Conservation (phyloP, 2,888 invertebrate genomes). For the Cylloceria caligata region DNA sequence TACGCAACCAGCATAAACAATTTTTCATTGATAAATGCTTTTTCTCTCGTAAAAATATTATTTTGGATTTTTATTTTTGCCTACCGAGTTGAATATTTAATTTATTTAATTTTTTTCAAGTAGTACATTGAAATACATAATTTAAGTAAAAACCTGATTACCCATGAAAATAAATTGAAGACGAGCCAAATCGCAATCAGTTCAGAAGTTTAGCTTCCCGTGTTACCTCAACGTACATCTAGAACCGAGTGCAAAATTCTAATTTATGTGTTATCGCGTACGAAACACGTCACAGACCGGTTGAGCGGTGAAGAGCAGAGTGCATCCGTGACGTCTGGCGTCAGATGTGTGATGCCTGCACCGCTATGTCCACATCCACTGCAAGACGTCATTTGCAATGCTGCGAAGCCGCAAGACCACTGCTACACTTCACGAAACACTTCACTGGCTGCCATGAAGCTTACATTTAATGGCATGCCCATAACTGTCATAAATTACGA, state of each 20-base stretch:
- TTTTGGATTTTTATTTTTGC: no score
- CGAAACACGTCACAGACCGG: conserved; percentile 18
- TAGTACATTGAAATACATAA: background rate
- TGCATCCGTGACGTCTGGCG: conserved; percentile 45
- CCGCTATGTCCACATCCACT: conserved; percentile 4
- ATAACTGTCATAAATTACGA: conserved; percentile 28
- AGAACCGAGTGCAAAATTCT: conserved; percentile 51
- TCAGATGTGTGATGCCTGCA: conserved; percentile 51
- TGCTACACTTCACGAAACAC: conserved; percentile 31
- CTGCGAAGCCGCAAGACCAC: conserved; percentile 17
- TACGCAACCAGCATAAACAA: background rate
- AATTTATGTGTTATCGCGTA: conserved; percentile 51
- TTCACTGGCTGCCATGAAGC: conserved; percentile 32
- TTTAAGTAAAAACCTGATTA: conserved; percentile 32
- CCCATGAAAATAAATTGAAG: conserved; percentile 28
- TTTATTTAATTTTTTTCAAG: no score
- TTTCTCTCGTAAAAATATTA: background rate
- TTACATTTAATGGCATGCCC: conserved; percentile 23
- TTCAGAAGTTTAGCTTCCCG: conserved; percentile 37
- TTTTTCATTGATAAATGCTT: background rate
- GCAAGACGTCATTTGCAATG: conserved; percentile 25
- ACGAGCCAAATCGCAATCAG: conserved; percentile 62
- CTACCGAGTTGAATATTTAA: no score
- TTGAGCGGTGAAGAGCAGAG: conserved; percentile 35
- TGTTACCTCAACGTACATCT: background rate